A percentile compares a stretch with the other conserved stretches of the same genome.
These are phyloP conservation scores for Andrena cerasifolii DNA, from an alignment of 1,140 invertebrate genomes.

Conservation along the genomic window DNA sequence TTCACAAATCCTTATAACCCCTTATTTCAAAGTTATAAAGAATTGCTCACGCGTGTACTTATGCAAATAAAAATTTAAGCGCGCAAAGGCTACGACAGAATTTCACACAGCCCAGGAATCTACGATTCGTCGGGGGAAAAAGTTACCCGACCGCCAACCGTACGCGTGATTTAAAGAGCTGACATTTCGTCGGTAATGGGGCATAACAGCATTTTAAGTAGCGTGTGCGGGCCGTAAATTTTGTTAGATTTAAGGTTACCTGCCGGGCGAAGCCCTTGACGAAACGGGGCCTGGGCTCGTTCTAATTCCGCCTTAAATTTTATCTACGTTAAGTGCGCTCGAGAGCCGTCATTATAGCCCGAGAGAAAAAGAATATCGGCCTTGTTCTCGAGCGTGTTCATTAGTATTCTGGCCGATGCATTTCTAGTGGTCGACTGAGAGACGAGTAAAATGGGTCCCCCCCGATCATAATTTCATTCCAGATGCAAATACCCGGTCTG, in stretches of 20 bases:
- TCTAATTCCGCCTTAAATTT: constrained; percentile 47
- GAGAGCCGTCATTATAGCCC: constrained; percentile 38
- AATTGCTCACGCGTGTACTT: too few relatives aligned
- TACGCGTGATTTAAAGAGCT: not conserved
- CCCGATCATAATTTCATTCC: constrained; percentile 58
- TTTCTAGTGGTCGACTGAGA: constrained; percentile 51
- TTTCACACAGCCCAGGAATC: too few relatives aligned
- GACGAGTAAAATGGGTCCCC: constrained; percentile 31
- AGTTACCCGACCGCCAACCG: too few relatives aligned
- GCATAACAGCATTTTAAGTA: not conserved
- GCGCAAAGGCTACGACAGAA: too few relatives aligned
- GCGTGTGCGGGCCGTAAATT: not conserved
- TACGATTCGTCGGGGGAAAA: too few relatives aligned
- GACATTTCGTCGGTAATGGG: not conserved
- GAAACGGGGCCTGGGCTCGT: constrained; percentile 12
- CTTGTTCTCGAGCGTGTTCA: constrained; percentile 61
- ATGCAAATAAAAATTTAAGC: too few relatives aligned
- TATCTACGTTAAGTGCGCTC: constrained; percentile 47
- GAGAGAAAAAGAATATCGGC: constrained; percentile 64
- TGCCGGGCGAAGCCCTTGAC: not conserved
- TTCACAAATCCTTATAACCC: too few relatives aligned
- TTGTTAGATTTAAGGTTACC: not conserved
- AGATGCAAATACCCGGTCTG: constrained; percentile 24
- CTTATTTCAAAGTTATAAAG: too few relatives aligned
- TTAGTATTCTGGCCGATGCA: constrained; percentile 59